A percentile compares a stretch with the other conserved stretches of the same genome.
These are phyloP conservation scores for Leptoclinus maculatus DNA, from an alignment of 2,797 vertebrate genomes.

Conservation along the genomic window DNA sequence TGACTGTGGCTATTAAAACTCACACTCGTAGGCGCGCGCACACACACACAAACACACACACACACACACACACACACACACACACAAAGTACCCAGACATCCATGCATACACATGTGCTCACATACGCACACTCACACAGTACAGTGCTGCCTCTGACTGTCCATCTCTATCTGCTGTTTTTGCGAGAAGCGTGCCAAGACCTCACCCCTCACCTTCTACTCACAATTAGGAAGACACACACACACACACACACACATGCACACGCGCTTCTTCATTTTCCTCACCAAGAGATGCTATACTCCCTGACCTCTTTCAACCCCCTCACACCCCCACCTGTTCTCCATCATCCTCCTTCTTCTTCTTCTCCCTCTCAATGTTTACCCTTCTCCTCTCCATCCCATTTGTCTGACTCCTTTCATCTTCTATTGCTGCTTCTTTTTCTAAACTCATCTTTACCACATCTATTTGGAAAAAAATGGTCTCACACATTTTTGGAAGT, in stretches of 20 bases:
- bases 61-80: constrained; percentile 32
- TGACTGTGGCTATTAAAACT: constrained; percentile 85
- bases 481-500: constrained; percentile 7
- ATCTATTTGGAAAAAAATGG: constrained; percentile 39
- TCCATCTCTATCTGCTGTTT: constrained; percentile 74
- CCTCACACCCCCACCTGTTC: constrained; percentile 59
- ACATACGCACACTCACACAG: constrained; percentile 34
- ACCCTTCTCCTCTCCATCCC: constrained; percentile 44
- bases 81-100: constrained; percentile 33
- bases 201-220: constrained; percentile 76
- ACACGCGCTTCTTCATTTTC: constrained; percentile 58
- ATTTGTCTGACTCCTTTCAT: constrained; percentile 62
- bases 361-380: constrained; percentile 32
- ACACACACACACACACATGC: constrained; percentile 49
- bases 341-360: constrained; percentile 35
- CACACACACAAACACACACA: constrained; percentile 30
- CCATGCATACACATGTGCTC: constrained; percentile 16
- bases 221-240: constrained; percentile 71
- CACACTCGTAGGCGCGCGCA: constrained; percentile 62
- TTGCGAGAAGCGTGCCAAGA: constrained; percentile 62
- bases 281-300: constrained; percentile 55
- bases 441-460: constrained; percentile 48
- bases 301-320: constrained; percentile 70
- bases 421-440: constrained; percentile 43
- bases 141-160: constrained; percentile 58